Base-by-base conservation (phyloP, 1,140 invertebrate genomes). In the Atta cephalotes region DNA sequence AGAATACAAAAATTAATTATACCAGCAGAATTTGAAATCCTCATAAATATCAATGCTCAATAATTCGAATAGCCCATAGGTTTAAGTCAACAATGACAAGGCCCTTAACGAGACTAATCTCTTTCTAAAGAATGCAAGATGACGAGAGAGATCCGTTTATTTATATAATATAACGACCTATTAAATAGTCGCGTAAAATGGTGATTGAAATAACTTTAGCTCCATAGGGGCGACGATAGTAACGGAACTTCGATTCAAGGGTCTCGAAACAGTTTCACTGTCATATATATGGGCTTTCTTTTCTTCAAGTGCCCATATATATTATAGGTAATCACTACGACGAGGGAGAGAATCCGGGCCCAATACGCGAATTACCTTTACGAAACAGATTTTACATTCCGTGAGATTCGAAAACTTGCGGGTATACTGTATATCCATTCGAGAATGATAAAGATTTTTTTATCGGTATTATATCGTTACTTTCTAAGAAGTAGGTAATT, bases 161-260 rank as follows among this genome's bases (percentile, higher is more conserved):
- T 45, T 45, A 45, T 45, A 10, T 45, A 45, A 81, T 53, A 45
- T 63, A 60, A 63, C 12, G 81, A 51, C 28, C 21, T 49, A 21
- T 56, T 66, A 71, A 31, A 81, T 81, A 71, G 7, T 21, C 18
- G 28, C 28, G 10, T 39, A 21, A 49, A 31, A 65, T 14, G 85
- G 62, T 16, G 49, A 25, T 87, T 65, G 35, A 71, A 28, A 87
- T 65, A 82, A 39, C 45, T 66, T 58, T 39, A 39, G 51, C 35
- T 12, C 16, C 56, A 87, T 90, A 88, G 65, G 89, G 89, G 89
- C 53, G 7, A 60, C 25, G 21, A 65, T 18, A 21, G 12, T 16
- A 39, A 16, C 53, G 58, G 63, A 51, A 66, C 21, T 78, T 66
- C 12, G 63, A 62, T 63, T 60, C 45, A 12, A 86, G 65, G 35